Evolutionary conservation across 2,888 invertebrate genomes (phyloP).

Genomic region (Andrena minutula): DNA sequence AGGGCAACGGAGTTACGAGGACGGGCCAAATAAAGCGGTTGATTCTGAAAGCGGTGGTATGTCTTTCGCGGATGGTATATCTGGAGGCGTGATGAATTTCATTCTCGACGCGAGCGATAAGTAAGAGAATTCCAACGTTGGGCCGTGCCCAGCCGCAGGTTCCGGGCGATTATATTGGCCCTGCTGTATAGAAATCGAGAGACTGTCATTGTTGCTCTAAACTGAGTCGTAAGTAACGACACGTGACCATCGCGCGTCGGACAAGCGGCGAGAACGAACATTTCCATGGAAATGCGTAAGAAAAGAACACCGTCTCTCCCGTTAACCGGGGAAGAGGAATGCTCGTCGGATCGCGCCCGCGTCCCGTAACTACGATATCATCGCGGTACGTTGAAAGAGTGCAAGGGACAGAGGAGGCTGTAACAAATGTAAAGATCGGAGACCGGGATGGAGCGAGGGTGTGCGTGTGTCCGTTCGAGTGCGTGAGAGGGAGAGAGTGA

Average conservation of each 20-base stretch:
- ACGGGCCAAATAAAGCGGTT: conserved; percentile 27
- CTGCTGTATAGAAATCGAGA: conserved; percentile 83
- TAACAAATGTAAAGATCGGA: conserved; percentile 48
- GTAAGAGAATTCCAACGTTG: conserved; percentile 48
- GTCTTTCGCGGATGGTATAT: conserved; percentile 47
- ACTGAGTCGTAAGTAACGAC: conserved; percentile 76
- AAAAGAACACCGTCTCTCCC: conserved; percentile 63
- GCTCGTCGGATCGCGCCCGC: conserved; percentile 75
- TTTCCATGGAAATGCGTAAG: conserved; percentile 54
- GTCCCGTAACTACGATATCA: conserved; percentile 71
- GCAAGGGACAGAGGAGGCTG: conserved; percentile 31
- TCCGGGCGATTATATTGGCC: conserved; percentile 61
- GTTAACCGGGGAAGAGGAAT: conserved; percentile 69
- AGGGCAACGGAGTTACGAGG: conserved; percentile 37
- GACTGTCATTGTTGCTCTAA: conserved; percentile 80
- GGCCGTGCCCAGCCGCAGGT: conserved; percentile 78
- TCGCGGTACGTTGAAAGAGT: conserved; percentile 75
- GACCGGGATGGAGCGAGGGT: conserved; percentile 39
- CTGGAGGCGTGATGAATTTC: conserved; percentile 28
- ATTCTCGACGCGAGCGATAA: conserved; percentile 29
- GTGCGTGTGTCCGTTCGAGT: conserved; percentile 47
- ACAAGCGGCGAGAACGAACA: conserved; percentile 61
- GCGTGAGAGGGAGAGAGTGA: conserved; percentile 33
- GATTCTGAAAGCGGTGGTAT: conserved; percentile 24
- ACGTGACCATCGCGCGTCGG: conserved; percentile 68